Conservation (phyloP, 2,113 vertebrate species). For the Scartelaos histophorus region DNA sequence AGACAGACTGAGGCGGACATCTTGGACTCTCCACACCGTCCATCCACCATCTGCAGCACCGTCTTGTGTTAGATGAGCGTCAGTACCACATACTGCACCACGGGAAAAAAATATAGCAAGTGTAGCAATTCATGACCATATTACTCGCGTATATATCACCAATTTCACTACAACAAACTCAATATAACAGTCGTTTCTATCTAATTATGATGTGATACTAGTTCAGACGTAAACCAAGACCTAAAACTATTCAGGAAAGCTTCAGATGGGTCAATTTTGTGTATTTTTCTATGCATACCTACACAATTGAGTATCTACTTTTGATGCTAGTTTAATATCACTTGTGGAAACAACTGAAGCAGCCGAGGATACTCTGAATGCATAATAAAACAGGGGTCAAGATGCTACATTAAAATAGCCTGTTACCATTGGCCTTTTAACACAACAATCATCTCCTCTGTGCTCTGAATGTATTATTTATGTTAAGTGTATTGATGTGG, state of each 20-base stretch:
- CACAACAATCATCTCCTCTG: not conserved
- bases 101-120: not conserved
- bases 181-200: no score
- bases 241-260: no score
- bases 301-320: no score
- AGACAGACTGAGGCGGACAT: not conserved
- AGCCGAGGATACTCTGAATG: not conserved
- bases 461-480: slow-evolving; percentile 1
- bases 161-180: no score
- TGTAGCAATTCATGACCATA: not conserved
- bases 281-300: no score
- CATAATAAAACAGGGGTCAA: not conserved
- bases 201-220: no score
- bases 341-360: not conserved
- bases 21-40: not conserved
- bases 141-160: not conserved
- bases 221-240: no score
- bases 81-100: not conserved
- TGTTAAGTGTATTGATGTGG: slow-evolving; percentile 3
- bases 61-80: not conserved
- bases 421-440: not conserved
- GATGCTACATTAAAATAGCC: not conserved
- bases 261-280: no score
- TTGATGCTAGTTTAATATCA: not conserved
- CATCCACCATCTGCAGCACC: not conserved